Percentiles rank a stretch among this genome's conserved stretches.
Conservation (phyloP, 1,140 invertebrate species). For the Hylyphantes graminicola region DNA sequence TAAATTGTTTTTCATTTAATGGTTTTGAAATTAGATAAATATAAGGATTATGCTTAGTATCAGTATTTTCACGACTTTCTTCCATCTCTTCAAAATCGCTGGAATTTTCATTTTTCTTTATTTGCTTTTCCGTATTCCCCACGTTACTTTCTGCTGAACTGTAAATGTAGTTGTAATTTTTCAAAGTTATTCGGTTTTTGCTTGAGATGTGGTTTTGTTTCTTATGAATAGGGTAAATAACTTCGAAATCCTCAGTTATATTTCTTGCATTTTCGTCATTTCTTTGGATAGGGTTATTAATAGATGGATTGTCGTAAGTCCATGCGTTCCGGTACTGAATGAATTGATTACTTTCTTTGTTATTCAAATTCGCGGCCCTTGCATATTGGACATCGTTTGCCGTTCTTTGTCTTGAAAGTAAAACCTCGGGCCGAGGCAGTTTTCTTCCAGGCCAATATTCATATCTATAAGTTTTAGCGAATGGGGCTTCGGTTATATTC, state of each 20-base stretch:
- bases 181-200: not conserved
- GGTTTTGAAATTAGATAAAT: not conserved
- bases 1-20: not conserved
- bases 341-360: not conserved
- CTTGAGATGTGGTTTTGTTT: not conserved
- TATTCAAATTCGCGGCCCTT: not conserved
- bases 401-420: not conserved
- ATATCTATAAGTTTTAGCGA: not conserved
- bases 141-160: not conserved
- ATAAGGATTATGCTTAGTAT: not conserved
- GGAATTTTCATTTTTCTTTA: not conserved
- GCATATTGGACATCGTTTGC: not conserved
- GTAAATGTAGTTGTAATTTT: not conserved
- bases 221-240: not conserved
- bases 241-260: conserved; percentile 15
- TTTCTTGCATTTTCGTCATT: not conserved
- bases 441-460: not conserved
- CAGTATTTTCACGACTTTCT: not conserved
- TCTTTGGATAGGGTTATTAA: not conserved
- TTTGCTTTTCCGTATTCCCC: not conserved
- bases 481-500: not conserved
- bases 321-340: not conserved
- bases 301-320: too few species aligned
- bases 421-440: not conserved
- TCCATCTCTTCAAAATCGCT: not conserved